Evolutionary conservation across 2,888 invertebrate species (phyloP).

Genomic region (Drosophila robusta): DNA sequence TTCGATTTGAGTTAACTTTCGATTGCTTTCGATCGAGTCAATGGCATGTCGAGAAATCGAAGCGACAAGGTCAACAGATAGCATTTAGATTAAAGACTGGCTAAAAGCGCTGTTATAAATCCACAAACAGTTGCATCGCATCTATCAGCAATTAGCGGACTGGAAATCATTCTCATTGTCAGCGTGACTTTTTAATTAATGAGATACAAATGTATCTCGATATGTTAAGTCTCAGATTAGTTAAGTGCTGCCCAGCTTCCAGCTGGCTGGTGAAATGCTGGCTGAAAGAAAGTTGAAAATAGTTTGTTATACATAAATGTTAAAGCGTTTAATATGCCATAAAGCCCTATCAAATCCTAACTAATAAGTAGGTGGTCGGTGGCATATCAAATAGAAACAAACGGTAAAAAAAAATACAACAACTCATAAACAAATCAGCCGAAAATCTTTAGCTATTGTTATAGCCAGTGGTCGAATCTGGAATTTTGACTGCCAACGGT

Average conservation of each 20-base stretch:
- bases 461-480: slow-evolving; percentile 11
- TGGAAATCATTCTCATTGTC: slow-evolving; percentile 32
- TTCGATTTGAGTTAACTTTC: slow-evolving; percentile 14
- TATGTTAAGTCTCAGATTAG: slow-evolving; percentile 30
- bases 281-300: slow-evolving; percentile 57
- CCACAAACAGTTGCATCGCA: slow-evolving; percentile 30
- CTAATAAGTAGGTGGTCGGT: slow-evolving; percentile 52
- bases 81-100: slow-evolving; percentile 29
- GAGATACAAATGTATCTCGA: slow-evolving; percentile 24
- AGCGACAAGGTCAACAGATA: slow-evolving; percentile 36
- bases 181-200: slow-evolving; percentile 37
- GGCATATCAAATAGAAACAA: slow-evolving; percentile 36
- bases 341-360: slow-evolving; percentile 45
- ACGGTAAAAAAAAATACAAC: slow-evolving; percentile 29
- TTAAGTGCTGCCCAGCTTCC: slow-evolving; percentile 8
- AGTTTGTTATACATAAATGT: slow-evolving; percentile 47
- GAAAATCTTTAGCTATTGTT: slow-evolving; percentile 57
- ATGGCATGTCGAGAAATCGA: slow-evolving; percentile 21
- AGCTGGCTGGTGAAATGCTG: slow-evolving; percentile 28
- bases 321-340: slow-evolving; percentile 66
- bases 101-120: slow-evolving; percentile 31
- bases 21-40: slow-evolving; percentile 14
- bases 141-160: slow-evolving; percentile 38
- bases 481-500: slow-evolving; percentile 55
- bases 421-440: slow-evolving; percentile 59